phyloP scores from a whole-genome alignment of 1,140 invertebrate species.

The Caerostris darwini region DNA sequence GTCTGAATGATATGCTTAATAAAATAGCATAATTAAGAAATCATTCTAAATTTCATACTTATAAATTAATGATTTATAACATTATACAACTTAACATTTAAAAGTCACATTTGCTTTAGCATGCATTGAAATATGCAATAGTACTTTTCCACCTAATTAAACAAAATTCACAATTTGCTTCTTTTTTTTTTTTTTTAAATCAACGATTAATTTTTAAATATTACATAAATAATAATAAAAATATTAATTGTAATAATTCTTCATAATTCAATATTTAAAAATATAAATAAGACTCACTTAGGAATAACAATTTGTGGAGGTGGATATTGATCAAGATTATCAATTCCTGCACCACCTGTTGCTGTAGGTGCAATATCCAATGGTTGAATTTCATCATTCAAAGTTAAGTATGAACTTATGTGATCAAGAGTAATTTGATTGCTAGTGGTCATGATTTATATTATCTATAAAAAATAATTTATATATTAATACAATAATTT shows the following conservation, averaged over 20 bases:
- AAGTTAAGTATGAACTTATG: constrained; percentile 34
- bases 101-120: too few relatives aligned
- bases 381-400: not conserved
- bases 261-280: not conserved
- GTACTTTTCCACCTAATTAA: not conserved
- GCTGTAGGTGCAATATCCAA: constrained; percentile 69
- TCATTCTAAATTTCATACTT: too few relatives aligned
- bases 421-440: constrained; percentile 60
- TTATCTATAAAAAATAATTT: too few relatives aligned
- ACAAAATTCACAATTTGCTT: not conserved
- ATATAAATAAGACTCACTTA: not conserved
- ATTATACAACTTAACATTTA: too few relatives aligned
- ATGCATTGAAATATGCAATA: too few relatives aligned
- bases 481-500: too few relatives aligned
- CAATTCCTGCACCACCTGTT: constrained; percentile 59
- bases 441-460: constrained; percentile 37
- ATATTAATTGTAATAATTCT: not conserved
- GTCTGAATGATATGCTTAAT: too few relatives aligned
- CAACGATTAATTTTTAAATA: not conserved
- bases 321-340: not conserved
- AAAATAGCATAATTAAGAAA: too few relatives aligned
- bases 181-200: too few relatives aligned
- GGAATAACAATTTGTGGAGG: not conserved
- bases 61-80: too few relatives aligned
- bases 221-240: not conserved